Conservation (phyloP, 2,888 invertebrate genomes). For the Ochropleura leucogaster region DNA sequence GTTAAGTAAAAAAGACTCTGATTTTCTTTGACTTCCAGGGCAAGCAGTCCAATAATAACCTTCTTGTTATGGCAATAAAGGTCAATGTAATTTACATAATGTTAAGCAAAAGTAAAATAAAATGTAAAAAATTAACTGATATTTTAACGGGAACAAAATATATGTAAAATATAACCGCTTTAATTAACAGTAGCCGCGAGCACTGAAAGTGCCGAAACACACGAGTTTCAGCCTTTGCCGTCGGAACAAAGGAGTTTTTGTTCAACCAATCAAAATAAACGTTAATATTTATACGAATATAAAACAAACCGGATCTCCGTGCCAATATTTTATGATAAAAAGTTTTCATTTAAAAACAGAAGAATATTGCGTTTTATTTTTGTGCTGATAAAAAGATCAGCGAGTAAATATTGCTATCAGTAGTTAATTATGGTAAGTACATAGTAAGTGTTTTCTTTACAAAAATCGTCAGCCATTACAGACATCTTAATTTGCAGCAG, state of each 20-base stretch:
- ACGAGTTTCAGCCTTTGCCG: not conserved
- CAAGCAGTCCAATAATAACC: not conserved
- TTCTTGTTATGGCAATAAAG: not conserved
- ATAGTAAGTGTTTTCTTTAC: slow-evolving; percentile 9
- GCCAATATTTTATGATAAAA: slow-evolving; percentile 32
- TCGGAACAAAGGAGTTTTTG: slow-evolving; percentile 9
- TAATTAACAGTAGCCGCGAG: not conserved
- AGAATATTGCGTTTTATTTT: slow-evolving; percentile 21
- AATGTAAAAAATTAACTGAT: not conserved
- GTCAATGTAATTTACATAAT: not conserved
- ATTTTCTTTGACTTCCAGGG: not conserved
- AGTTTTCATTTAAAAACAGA: slow-evolving; percentile 4
- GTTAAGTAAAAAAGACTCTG: not conserved
- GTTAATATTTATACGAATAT: slow-evolving; percentile 3
- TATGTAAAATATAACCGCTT: slow-evolving; percentile 4
- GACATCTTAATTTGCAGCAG: not conserved
- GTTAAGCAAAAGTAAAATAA: not conserved
- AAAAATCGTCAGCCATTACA: slow-evolving; percentile 5
- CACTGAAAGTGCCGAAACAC: slow-evolving; percentile 1
- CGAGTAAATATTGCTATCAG: slow-evolving; percentile 32
- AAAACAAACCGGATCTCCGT: slow-evolving; percentile 14
- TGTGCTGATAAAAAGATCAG: slow-evolving; percentile 19
- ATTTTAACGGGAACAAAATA: not conserved
- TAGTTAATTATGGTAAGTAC: slow-evolving; percentile 5
- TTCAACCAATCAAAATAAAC: not conserved